Evolutionary conservation across 2,113 vertebrate species (phyloP).

Genomic region (Oceanites oceanicus): DNA sequence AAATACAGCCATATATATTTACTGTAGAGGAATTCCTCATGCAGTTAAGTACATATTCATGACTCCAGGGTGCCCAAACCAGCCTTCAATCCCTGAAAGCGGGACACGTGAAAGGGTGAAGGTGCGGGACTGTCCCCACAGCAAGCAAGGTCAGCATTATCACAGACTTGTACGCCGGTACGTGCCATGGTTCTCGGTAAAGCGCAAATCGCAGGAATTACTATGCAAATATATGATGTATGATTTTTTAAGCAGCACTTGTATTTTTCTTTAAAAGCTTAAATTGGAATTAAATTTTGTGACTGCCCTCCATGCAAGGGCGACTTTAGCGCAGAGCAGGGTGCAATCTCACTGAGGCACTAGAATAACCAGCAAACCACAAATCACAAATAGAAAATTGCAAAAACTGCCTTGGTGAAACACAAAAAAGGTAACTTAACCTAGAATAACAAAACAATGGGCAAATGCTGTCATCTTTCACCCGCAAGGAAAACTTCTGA

Average conservation of each 20-base stretch:
- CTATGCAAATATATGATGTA: background rate
- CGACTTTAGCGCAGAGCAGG: background rate
- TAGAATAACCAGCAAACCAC: background rate
- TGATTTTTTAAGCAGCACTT: background rate
- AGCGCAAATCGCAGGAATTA: background rate
- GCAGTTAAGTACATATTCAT: background rate
- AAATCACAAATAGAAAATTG: background rate
- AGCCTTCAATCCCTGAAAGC: background rate
- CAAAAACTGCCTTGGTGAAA: background rate
- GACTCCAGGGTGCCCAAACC: background rate
- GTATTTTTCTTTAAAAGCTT: background rate
- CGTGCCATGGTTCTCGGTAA: fast-evolving
- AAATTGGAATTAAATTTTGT: background rate
- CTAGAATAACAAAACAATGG: background rate
- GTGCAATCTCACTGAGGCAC: background rate
- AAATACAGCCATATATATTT: background rate
- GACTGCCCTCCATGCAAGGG: background rate
- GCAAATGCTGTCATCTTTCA: background rate
- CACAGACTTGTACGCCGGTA: background rate
- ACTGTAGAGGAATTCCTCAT: background rate
- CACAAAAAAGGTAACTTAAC: background rate
- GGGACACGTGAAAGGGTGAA: fast-evolving
- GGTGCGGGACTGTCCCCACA: background rate
- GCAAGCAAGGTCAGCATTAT: background rate
- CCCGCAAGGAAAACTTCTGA: background rate